Conservation (phyloP, 2,797 vertebrate species). For the Nasua narica region DNA sequence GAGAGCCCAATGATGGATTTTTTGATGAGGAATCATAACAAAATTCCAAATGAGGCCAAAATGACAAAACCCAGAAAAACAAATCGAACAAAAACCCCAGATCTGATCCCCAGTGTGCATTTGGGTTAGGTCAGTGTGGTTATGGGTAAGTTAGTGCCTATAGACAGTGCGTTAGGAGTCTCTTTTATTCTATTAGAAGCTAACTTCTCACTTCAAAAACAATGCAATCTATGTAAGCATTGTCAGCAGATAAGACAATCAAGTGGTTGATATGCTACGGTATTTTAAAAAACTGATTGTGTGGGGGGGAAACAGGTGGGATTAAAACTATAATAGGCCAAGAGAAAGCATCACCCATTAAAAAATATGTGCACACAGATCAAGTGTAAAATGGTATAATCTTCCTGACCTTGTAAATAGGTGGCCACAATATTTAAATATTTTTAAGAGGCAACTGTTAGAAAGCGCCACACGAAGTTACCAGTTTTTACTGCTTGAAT, state of each 20-base stretch:
- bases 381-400: not conserved
- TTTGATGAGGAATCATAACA: not conserved
- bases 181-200: not conserved
- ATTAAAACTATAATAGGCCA: not conserved
- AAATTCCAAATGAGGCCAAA: conserved; percentile 32
- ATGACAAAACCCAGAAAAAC: not conserved
- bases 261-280: not conserved
- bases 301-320: not conserved
- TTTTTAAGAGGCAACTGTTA: not conserved
- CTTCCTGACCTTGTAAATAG: conserved; percentile 57
- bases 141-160: not conserved
- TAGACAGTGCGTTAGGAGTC: not conserved
- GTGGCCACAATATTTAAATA: not conserved
- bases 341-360: not conserved
- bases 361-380: not conserved
- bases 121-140: not conserved
- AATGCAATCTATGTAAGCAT: not conserved
- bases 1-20: not conserved
- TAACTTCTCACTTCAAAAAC: conserved; percentile 27
- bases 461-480: not conserved
- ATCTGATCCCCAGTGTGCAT: not conserved
- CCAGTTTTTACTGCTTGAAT: not conserved
- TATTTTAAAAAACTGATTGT: not conserved
- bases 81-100: not conserved
- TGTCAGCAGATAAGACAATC: not conserved